phyloP scores from a whole-genome alignment of 1,140 invertebrate species.

The Drosophila truncata region DNA sequence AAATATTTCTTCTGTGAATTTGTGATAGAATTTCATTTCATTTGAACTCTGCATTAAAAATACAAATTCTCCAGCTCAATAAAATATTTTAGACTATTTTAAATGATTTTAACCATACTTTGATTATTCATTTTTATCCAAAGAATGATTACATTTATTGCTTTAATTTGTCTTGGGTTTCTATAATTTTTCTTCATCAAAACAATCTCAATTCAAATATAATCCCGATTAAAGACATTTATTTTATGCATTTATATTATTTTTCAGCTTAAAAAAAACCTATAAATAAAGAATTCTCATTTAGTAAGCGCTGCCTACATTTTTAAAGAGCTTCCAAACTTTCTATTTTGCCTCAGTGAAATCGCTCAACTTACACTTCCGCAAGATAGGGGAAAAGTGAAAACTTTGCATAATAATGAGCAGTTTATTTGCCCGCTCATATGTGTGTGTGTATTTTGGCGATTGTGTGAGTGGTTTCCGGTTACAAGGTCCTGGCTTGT shows the following conservation, averaged over 20 bases:
- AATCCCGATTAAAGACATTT: background rate
- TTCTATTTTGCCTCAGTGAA: background rate
- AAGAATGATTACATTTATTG: background rate
- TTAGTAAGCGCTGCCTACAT: background rate
- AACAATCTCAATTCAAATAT: background rate
- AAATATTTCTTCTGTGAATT: background rate
- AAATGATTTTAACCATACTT: background rate
- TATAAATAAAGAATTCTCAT: background rate
- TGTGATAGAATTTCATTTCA: background rate
- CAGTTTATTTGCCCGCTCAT: constrained; percentile 66
- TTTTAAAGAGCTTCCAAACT: background rate
- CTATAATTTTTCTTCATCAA: background rate
- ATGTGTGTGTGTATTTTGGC: constrained; percentile 8
- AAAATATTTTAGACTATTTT: background rate
- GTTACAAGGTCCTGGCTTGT: constrained; percentile 46
- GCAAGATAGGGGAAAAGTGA: constrained; percentile 56
- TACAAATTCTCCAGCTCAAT: background rate
- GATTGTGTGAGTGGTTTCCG: constrained; percentile 60
- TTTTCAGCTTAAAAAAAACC: background rate
- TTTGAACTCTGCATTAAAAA: background rate
- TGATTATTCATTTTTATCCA: too few species aligned
- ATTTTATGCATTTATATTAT: background rate
- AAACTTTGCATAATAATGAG: constrained; percentile 82
- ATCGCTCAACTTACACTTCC: constrained; percentile 52
- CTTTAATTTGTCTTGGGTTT: background rate